phyloP scores from a whole-genome alignment of 2,113 vertebrate species.

The Alectura lathami region DNA sequence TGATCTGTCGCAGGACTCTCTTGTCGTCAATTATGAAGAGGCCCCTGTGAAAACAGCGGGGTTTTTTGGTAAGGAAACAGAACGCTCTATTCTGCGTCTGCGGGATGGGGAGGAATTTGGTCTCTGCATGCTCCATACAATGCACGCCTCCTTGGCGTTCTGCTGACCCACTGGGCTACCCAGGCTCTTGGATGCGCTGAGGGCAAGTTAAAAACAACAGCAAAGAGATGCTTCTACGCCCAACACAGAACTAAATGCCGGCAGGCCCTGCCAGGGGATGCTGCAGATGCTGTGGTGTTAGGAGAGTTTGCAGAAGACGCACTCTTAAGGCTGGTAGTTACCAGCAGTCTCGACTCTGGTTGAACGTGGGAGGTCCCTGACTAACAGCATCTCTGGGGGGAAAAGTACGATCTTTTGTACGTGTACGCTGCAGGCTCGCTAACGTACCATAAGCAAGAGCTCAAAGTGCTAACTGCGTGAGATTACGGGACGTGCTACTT shows the following conservation, averaged over 20 bases:
- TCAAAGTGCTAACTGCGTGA: background rate
- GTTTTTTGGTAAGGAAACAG: background rate
- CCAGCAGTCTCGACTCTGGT: background rate
- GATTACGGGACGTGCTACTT: background rate
- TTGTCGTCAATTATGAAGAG: constrained; percentile 96
- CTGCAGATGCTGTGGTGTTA: background rate
- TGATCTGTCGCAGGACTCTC: constrained; percentile 92
- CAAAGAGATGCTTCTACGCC: background rate
- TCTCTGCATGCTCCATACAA: background rate
- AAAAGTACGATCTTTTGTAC: background rate
- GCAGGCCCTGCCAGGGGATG: background rate
- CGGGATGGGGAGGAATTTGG: background rate
- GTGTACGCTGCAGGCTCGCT: background rate
- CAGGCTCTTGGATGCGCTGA: background rate
- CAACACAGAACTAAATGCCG: background rate
- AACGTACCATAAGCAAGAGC: background rate
- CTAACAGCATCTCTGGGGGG: background rate
- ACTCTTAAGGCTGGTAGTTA: background rate
- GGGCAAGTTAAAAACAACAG: background rate
- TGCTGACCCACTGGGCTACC: background rate
- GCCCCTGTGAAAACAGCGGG: constrained; percentile 77
- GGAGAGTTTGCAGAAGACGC: background rate
- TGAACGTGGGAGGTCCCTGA: background rate
- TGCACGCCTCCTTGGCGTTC: background rate
- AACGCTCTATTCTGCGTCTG: background rate